These are phyloP conservation scores for Alca torda DNA, from an alignment of 2,797 vertebrate species.

Conservation along the genomic window DNA sequence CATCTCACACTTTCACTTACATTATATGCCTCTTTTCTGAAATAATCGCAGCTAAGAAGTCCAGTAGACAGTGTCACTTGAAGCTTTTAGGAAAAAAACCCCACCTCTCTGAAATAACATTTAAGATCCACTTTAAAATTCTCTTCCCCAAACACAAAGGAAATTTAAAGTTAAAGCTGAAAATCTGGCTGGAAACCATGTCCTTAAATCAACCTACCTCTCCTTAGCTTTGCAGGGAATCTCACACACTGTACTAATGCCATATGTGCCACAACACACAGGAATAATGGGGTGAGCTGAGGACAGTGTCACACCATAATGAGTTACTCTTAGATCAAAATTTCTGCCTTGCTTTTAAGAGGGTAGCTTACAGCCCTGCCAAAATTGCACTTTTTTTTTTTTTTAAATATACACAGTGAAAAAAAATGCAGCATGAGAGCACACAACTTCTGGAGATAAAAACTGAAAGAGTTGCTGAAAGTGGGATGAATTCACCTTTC, in stretches of 20 bases:
- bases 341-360: conserved; percentile 42
- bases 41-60: not conserved
- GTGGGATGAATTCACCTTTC: conserved; percentile 31
- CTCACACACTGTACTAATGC: conserved; percentile 71
- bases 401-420: conserved; percentile 41
- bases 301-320: conserved; percentile 66
- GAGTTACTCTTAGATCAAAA: conserved; percentile 59
- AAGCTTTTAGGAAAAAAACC: not conserved
- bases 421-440: conserved; percentile 24
- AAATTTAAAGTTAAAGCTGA: conserved; percentile 50
- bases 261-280: conserved; percentile 70
- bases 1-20: not conserved
- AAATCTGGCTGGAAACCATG: conserved; percentile 66
- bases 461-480: conserved; percentile 7
- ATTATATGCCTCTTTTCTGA: conserved; percentile 6
- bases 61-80: not conserved
- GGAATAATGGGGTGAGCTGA: conserved; percentile 70
- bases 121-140: conserved; percentile 19
- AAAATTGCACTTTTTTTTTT: conserved; percentile 4
- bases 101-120: not conserved
- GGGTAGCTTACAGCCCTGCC: conserved; percentile 35
- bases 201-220: conserved; percentile 71
- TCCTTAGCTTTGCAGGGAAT: conserved; percentile 71
- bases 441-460: conserved; percentile 50
- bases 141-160: conserved; percentile 35